Evolutionary conservation across 2,113 vertebrate species (phyloP), one percentile per base, ranked within the genome.

Genomic region (Riparia riparia): DNA sequence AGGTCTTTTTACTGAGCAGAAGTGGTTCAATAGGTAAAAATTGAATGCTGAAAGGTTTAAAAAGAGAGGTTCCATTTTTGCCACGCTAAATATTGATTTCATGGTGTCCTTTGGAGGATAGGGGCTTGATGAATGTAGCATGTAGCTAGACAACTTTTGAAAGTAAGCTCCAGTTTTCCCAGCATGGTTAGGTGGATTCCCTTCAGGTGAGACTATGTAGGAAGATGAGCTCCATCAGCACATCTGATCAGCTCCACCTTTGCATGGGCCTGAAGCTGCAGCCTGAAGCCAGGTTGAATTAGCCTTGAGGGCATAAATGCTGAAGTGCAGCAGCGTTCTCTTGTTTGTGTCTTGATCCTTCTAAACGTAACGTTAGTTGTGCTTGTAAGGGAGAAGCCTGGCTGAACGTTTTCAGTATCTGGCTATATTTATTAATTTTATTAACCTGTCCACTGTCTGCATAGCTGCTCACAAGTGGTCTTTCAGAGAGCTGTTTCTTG

Each of bases 291-390:
- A 50, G 17, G 10, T 29, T 69, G 2, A 3, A 6, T 72, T n/a
- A 69, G 15, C 11, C 37, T 47, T 47, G 14, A 45, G 53, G 41
- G 6, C 81, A 20, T 47, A 56, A 82, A n/a, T 56, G 8, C 57
- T 51, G 17, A 47, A 51, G 34, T 37, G 32, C 1, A 20, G 25
- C 0, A 1, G 0, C 3, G 1, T 18, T 56, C 2, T 53, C 2
- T 18, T 34, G 0, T 3, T 2, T 20, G 4, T 14, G 2, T 21
- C 3, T 56, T 1, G 0, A 0, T 41, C 0, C 1, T 69, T 29
- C 2, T 31, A 2, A 17, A 22, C 21, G 5, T 64, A 1, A 37
- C 6, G 34, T 47, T 42, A 34, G 20, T 0, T 0, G 0, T n/a
- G 14, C 18, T 31, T 49, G 32, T 22, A 11, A 50, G 47, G 9